phyloP scores from a whole-genome alignment of 2,113 vertebrate species.

The Rhagologus leucostigma region DNA sequence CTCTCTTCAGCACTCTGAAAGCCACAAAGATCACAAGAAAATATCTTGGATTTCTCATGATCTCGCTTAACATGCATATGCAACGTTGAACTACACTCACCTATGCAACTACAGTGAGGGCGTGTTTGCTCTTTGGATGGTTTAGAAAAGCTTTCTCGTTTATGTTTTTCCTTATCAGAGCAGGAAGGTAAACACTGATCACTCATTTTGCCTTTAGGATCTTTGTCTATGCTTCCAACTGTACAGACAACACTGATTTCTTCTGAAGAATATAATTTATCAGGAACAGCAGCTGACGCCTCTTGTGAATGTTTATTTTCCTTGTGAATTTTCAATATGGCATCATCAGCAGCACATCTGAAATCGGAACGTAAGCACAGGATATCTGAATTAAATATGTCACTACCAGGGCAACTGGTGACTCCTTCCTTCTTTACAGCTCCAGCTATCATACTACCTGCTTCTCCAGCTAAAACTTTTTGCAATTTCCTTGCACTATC shows the following conservation, averaged over 20 bases:
- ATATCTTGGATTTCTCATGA: slow-evolving; percentile 20
- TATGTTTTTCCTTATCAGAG: slow-evolving; percentile 34
- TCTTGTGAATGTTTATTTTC: slow-evolving; percentile 64
- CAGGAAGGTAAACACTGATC: slow-evolving; percentile 5
- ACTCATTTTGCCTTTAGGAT: not conserved
- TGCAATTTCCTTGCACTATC: not conserved
- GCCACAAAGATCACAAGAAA: slow-evolving; percentile 75
- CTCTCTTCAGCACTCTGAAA: slow-evolving; percentile 70
- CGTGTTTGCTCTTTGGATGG: not conserved
- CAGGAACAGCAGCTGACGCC: not conserved
- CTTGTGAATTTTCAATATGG: slow-evolving; percentile 74
- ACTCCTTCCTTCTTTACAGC: not conserved
- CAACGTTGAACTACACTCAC: not conserved
- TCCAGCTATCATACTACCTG: not conserved
- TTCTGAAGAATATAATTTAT: not conserved
- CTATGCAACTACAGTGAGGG: not conserved
- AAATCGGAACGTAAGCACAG: slow-evolving; percentile 64
- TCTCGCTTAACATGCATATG: not conserved
- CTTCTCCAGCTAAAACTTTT: not conserved
- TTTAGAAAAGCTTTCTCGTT: not conserved
- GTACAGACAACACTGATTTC: not conserved
- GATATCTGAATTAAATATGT: not conserved
- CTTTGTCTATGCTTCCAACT: not conserved
- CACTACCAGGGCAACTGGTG: not conserved
- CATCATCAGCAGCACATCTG: slow-evolving; percentile 69